These are phyloP conservation scores for Aphrophora alni DNA, from an alignment of 2,888 invertebrate genomes.

Conservation along the genomic window DNA sequence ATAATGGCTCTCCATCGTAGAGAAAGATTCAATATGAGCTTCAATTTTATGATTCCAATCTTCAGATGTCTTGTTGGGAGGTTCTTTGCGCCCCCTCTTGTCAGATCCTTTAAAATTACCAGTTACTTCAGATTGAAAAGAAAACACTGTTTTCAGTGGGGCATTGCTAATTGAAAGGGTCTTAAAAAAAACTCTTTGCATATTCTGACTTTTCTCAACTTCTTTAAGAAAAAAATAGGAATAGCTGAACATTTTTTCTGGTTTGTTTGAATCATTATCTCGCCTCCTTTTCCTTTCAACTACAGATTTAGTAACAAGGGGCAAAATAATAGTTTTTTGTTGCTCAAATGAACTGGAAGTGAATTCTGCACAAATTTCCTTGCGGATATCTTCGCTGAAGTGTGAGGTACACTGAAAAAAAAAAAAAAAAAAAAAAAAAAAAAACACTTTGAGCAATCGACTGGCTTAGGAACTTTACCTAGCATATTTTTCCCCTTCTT, in stretches of 20 bases:
- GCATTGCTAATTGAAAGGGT: too few species aligned
- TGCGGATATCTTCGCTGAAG: constrained; percentile 9
- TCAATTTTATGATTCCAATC: background rate
- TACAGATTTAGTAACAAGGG: background rate
- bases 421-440: background rate
- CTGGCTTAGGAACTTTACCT: constrained; percentile 15
- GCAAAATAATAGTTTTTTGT: constrained; percentile 11
- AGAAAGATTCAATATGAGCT: constrained; percentile 15
- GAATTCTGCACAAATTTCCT: constrained; percentile 11
- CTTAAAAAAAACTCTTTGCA: constrained; percentile 9
- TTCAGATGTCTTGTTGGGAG: background rate
- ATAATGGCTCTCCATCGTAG: constrained; percentile 17
- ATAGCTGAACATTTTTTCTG: constrained; percentile 14
- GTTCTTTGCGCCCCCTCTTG: constrained; percentile 12
- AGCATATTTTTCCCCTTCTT: background rate
- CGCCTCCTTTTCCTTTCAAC: background rate
- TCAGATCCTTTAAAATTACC: constrained; percentile 11
- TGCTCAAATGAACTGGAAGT: constrained; percentile 14
- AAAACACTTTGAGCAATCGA: too few species aligned
- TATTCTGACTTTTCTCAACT: constrained; percentile 11
- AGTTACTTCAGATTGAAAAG: constrained; percentile 14
- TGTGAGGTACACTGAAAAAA: background rate
- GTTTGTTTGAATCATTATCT: constrained; percentile 10
- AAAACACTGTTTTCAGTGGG: constrained; percentile 10
- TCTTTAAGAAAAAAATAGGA: background rate